Evolutionary conservation across 2,113 vertebrate species (phyloP).

Genomic region (Forbesichthys agassizii): DNA sequence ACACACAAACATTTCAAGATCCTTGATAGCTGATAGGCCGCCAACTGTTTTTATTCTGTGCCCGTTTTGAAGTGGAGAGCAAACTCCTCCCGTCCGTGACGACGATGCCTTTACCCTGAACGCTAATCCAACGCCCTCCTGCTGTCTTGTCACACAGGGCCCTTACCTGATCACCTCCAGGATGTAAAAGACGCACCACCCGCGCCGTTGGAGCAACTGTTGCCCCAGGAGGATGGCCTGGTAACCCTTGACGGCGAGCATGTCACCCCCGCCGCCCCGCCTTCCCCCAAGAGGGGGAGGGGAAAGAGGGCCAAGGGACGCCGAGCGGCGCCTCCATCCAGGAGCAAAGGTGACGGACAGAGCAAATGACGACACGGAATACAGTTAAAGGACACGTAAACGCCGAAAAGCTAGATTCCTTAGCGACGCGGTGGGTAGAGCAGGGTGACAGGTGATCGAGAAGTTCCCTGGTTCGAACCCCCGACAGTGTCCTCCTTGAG

Average conservation of each 20-base stretch:
- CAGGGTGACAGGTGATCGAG: too few species aligned
- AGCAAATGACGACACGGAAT: background rate
- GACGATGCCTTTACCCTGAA: background rate
- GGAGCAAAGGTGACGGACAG: slow-evolving; percentile 75
- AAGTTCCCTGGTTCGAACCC: too few species aligned
- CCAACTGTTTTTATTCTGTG: too few species aligned
- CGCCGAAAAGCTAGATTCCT: too few species aligned
- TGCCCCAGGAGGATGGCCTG: slow-evolving; percentile 61
- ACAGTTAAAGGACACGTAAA: background rate
- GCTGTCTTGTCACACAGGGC: slow-evolving; percentile 74
- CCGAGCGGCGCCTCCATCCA: slow-evolving; percentile 62
- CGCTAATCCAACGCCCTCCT: too few species aligned
- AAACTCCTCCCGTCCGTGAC: background rate
- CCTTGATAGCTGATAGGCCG: too few species aligned
- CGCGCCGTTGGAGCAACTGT: slow-evolving; percentile 49
- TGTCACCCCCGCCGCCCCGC: slow-evolving; percentile 18
- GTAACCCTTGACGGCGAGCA: slow-evolving; percentile 42
- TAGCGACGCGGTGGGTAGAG: too few species aligned
- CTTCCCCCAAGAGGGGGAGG: slow-evolving; percentile 77
- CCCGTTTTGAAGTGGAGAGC: background rate
- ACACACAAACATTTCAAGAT: too few species aligned
- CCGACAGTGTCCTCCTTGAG: too few species aligned
- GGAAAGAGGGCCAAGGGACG: slow-evolving; percentile 72
- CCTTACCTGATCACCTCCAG: slow-evolving; percentile 79
- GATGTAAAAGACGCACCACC: slow-evolving; percentile 64